Percentiles rank a stretch among this genome's conserved stretches.
Evolutionary conservation across 2,888 invertebrate genomes (phyloP).

Genomic region (Brachynemurus nebulosus): DNA sequence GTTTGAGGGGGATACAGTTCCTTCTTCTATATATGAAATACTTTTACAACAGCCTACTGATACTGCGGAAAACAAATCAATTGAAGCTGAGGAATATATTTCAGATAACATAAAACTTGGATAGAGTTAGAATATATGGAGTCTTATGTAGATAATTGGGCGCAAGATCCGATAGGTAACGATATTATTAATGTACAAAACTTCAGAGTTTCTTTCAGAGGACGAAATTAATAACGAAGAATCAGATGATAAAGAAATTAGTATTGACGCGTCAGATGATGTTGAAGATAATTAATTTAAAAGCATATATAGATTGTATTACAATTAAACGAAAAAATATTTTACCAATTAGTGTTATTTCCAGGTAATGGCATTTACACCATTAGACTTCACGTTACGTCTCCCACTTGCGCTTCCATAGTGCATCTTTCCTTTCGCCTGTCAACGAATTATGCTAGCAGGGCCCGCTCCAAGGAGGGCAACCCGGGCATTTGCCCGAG

Average conservation of each 20-base stretch:
- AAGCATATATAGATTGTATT: neutral
- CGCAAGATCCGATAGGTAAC: neutral
- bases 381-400: neutral
- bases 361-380: no score
- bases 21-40: neutral
- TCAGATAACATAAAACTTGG: neutral
- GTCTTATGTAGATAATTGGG: no score
- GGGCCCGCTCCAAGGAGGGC: no score
- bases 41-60: conserved; percentile 1
- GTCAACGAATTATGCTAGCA: neutral
- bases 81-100: neutral
- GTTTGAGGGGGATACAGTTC: conserved; percentile 4
- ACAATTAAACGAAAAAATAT: neutral
- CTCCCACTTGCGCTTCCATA: neutral
- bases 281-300: conserved; percentile 1
- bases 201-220: neutral
- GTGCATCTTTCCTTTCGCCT: conserved; percentile 1
- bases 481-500: no score
- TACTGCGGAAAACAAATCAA: neutral
- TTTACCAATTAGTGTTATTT: no score
- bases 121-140: neutral
- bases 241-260: conserved; percentile 1
- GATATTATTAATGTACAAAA: neutral
- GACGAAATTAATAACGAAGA: conserved; percentile 1
- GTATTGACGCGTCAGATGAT: neutral